A percentile compares a stretch with the other conserved stretches of the same genome.
Conservation (phyloP, 2,888 invertebrate genomes). For the Amiota mariae region DNA sequence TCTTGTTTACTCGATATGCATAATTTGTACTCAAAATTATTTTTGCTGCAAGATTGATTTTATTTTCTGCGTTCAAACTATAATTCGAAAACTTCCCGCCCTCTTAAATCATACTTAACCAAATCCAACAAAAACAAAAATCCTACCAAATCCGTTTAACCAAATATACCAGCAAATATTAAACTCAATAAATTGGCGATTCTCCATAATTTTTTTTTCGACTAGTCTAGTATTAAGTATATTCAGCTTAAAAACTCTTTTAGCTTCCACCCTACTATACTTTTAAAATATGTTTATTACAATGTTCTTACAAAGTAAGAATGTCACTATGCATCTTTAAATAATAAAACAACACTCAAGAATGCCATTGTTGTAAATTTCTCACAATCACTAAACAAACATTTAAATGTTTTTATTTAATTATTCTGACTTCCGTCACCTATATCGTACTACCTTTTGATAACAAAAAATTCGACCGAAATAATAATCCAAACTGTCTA, state of each 20-base stretch:
- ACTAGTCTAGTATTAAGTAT: conserved; percentile 24
- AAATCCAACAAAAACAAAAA: conserved; percentile 38
- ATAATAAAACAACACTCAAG: neutral
- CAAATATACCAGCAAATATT: no score
- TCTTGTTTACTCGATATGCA: neutral
- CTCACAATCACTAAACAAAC: conserved; percentile 22
- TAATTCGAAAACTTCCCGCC: no score
- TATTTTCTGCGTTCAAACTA: neutral
- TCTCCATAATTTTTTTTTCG: neutral
- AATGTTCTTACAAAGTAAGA: conserved; percentile 20
- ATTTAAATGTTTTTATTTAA: no score
- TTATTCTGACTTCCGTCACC: no score
- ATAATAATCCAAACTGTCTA: conserved; percentile 63
- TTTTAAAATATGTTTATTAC: neutral
- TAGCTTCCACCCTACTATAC: conserved; percentile 5
- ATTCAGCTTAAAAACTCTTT: neutral
- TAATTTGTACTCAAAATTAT: conserved; percentile 5
- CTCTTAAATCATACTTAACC: no score
- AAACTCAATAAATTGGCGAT: no score
- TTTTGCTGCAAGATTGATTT: neutral
- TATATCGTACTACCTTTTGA: conserved; percentile 41
- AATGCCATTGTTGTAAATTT: conserved; percentile 18
- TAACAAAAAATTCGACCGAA: conserved; percentile 60
- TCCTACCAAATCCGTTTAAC: no score
- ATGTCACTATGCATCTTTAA: neutral